phyloP scores from a whole-genome alignment of 2,113 vertebrate species.

The Sapayoa aenigma region DNA sequence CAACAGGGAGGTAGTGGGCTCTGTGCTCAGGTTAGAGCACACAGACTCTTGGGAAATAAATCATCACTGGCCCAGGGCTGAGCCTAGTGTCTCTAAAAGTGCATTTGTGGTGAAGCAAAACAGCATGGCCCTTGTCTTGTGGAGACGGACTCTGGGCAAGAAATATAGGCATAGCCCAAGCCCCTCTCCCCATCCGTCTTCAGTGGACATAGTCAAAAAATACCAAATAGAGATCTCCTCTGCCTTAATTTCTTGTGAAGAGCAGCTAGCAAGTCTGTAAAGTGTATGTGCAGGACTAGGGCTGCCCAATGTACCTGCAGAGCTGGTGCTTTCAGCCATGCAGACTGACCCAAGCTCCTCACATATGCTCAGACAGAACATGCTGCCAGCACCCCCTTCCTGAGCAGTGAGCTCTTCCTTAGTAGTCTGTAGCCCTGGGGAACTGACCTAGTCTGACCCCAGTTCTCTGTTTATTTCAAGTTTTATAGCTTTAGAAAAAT shows the following conservation, averaged over 20 bases:
- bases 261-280: not conserved
- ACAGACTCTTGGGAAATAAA: not conserved
- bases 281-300: not conserved
- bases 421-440: not conserved
- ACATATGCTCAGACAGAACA: not conserved
- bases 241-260: not conserved
- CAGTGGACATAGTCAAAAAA: not conserved
- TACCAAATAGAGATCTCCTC: not conserved
- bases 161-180: not conserved
- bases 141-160: not conserved
- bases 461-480: not conserved
- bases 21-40: not conserved
- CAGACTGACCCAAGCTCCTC: not conserved
- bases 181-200: not conserved
- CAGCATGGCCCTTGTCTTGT: not conserved
- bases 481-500: slow-evolving; percentile 13
- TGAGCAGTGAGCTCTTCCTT: not conserved
- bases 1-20: not conserved
- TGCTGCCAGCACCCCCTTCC: fast-evolving
- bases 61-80: not conserved
- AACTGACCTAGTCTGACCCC: not conserved
- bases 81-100: not conserved
- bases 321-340: not conserved
- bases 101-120: not conserved
- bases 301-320: not conserved